These are phyloP conservation scores for Drosophila antonietae DNA, from an alignment of 2,888 invertebrate genomes.

Conservation along the genomic window DNA sequence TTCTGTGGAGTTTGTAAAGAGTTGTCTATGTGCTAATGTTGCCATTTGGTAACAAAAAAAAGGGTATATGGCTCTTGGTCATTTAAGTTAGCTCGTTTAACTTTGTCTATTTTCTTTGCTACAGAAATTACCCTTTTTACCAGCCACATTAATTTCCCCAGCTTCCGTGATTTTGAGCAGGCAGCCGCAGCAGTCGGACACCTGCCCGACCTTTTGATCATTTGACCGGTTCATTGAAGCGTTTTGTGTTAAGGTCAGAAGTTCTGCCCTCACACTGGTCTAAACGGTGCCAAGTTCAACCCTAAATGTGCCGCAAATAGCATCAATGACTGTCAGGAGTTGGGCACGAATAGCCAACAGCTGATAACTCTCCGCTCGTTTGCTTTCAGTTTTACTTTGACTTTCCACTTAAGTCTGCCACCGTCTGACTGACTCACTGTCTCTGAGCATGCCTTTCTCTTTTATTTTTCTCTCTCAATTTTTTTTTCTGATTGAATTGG, in stretches of 20 bases:
- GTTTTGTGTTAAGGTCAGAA: constrained; percentile 48
- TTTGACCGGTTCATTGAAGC: constrained; percentile 76
- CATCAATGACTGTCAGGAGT: constrained; percentile 64
- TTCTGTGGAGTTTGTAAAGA: neutral
- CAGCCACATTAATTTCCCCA: constrained; percentile 73
- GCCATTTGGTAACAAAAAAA: neutral
- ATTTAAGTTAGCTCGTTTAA: constrained; percentile 2
- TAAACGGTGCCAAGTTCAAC: constrained; percentile 40
- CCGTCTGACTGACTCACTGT: neutral
- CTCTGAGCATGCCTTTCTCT: constrained; percentile 4
- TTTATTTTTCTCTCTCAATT: neutral
- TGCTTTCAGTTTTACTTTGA: constrained; percentile 35
- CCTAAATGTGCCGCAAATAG: constrained; percentile 67
- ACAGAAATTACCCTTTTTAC: constrained; percentile 75
- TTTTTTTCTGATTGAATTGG: constrained; percentile 59
- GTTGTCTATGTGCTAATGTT: neutral
- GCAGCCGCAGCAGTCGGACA: constrained; percentile 12
- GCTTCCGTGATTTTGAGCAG: constrained; percentile 61
- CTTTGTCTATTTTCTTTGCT: constrained; percentile 49
- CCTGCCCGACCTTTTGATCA: constrained; percentile 55
- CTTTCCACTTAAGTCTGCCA: constrained; percentile 36
- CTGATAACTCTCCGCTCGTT: constrained; percentile 7
- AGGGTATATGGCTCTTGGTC: constrained; percentile 24
- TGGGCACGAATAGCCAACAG: constrained; percentile 1
- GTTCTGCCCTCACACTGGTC: neutral